A percentile compares a stretch with the other conserved stretches of the same genome.
Evolutionary conservation across 2,113 vertebrate genomes (phyloP).

Genomic region (Hylia prasina): DNA sequence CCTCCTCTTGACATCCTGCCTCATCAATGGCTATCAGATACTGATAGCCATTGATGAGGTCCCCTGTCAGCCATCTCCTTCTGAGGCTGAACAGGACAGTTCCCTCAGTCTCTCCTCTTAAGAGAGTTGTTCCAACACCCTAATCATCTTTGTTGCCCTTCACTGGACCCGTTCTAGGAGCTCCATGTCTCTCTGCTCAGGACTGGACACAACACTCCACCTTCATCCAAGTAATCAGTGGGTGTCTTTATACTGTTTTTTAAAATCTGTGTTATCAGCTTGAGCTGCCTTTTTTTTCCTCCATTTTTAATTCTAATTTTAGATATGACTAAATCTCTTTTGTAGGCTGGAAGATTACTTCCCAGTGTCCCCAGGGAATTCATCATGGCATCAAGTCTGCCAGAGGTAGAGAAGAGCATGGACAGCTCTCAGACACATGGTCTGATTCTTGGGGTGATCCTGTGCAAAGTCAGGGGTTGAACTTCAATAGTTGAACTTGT

Average conservation of each 20-base stretch:
- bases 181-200: neutral
- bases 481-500: neutral
- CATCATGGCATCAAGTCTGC: neutral
- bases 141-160: neutral
- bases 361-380: neutral
- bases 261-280: neutral
- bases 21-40: too few relatives aligned
- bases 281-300: neutral
- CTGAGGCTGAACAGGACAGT: neutral
- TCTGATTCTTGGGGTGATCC: neutral
- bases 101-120: neutral
- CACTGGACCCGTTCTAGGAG: accelerated
- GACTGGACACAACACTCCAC: neutral
- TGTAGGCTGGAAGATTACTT: neutral
- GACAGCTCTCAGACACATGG: neutral
- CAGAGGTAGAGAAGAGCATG: neutral
- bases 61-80: neutral
- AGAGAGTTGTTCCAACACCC: neutral
- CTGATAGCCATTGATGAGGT: neutral
- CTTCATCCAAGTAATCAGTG: neutral
- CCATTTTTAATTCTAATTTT: neutral
- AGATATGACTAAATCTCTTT: neutral
- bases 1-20: neutral
- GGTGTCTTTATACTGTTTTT: neutral
- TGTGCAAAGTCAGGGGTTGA: neutral